Evolutionary conservation across 2,797 vertebrate genomes (phyloP), one percentile per base, ranked within the genome.

Genomic region (Enteromius trimaculatus): DNA sequence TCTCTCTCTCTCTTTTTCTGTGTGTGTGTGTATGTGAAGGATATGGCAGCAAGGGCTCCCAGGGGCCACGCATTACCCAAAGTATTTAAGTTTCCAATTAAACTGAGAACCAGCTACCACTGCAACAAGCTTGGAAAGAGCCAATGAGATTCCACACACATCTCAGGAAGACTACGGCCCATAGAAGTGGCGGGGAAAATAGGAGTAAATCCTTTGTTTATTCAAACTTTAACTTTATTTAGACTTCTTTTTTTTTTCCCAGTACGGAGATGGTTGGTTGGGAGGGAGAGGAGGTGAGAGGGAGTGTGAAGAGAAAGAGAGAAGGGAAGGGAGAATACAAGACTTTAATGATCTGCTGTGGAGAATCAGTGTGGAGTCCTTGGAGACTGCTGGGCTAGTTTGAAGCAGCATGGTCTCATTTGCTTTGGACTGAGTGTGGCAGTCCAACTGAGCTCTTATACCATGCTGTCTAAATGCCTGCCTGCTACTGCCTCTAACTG

Each of bases 1-100:
- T 68, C 77, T 68, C 17, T n/a, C 74, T 39, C 11, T 17, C 72
- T 34, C 9, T 51, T 14, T 71, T 1, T 70, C 6, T 55, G 21
- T 55, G 53, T 55, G 8, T 58, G 55, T 65, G 44, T 79, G 64
- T 49, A 90, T 96, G 96, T 96, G 96, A 96, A 95, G 97, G 96
- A 98, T 96, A 96, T 95, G 96, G 93, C 92, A 96, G 96, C 93
- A 94, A 92, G 79, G 96, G 96, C 95, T 98, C 97, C 97, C 98
- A 90, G 53, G 85, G 96, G 97, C 93, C 93, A 91, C 90, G 94
- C 95, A 92, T 96, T 97, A 96, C 96, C 93, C 95, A 95, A 95
- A 95, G 95, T 97, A 96, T 98, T 99, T 97, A 97, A 96, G 95
- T 96, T 97, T 95, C 96, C 97, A 97, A 98, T 97, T 97, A 97